Evolutionary conservation across 2,888 invertebrate genomes (phyloP), one percentile per base, ranked within the genome.

Genomic region (Tenthredo mesomela): DNA sequence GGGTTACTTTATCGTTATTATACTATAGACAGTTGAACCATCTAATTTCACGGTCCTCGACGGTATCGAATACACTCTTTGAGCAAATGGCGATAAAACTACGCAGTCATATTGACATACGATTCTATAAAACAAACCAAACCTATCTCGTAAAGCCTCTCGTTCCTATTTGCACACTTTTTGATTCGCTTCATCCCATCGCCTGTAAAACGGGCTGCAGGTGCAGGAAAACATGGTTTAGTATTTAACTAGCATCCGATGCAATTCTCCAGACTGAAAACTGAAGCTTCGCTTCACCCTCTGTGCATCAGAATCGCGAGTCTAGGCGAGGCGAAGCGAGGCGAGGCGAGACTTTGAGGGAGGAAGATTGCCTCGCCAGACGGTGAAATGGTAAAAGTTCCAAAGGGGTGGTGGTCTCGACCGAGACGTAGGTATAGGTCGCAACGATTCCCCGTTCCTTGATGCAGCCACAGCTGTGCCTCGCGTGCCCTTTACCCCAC

Each of bases 301-400:
- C 61, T 61, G 50, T 43, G 71, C 71, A 73, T 43, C 21, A 18
- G 71, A 29, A 77, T 50, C 77, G 77, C 78, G 21, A 40, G 12
- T n/a, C 40, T 37, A 21, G 61, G 80, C 67, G 18, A 67, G 67
- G 67, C 61, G 47, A 67, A 29, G 70, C 86, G 80, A 83, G 87
- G 86, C 86, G 67, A 50, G n/a, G 86, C 86, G 67, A 50, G n/a
- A 71, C 43, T 83, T 15, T 18, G 65, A 80, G 88, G 88, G 86
- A 87, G 89, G 89, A 82, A 82, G 82, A 91, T 92, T 92, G 91
- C 91, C 90, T 89, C 85, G 85, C 88, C 90, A 91, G 92, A 91
- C 91, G 90, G 87, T 85, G 89, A 89, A 91, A 91, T 89, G 90
- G 90, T 88, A 89, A 92, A 91, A 92, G 89, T 91, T 90, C 87